A percentile compares a stretch with the other conserved stretches of the same genome.
Evolutionary conservation across 53 echinoderm and acorn worm genomes (phyloP).

Genomic region (Holothuria leucospilota): DNA sequence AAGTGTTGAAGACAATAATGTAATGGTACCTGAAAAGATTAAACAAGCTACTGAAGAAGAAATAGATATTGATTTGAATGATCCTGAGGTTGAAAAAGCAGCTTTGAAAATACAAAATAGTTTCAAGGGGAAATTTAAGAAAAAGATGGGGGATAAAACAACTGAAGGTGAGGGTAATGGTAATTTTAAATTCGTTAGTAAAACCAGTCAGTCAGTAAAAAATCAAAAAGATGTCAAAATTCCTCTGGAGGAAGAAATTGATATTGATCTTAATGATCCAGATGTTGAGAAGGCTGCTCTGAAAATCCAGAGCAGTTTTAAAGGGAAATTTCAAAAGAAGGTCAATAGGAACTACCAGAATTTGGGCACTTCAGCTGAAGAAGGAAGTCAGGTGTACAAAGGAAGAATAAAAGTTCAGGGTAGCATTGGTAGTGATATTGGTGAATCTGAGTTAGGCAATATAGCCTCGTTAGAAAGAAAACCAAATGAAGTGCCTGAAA

Average conservation of each 20-base stretch:
- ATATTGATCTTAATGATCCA: constrained; percentile 91
- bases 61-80: constrained; percentile 68
- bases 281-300: constrained; percentile 87
- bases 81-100: constrained; percentile 69
- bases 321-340: constrained; percentile 19
- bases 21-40: too few species aligned
- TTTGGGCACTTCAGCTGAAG: not conserved
- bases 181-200: constrained; percentile 46
- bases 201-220: too few species aligned
- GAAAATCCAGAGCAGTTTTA: constrained; percentile 76
- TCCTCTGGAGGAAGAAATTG: constrained; percentile 80
- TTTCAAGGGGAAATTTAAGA: constrained; percentile 52
- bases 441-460: constrained; percentile 81
- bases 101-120: constrained; percentile 70
- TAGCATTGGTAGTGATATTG: constrained; percentile 86
- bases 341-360: not conserved
- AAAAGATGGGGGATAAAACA: not conserved
- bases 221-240: too few species aligned
- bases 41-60: constrained; percentile 31
- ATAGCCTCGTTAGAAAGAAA: constrained; percentile 42
- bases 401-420: constrained; percentile 45
- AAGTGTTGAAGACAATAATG: too few species aligned
- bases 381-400: not conserved
- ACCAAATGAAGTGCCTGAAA: too few species aligned
- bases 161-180: constrained; percentile 79